These are phyloP conservation scores for Tetheella fluctuosa DNA, from an alignment of 2,888 invertebrate species.

Conservation along the genomic window DNA sequence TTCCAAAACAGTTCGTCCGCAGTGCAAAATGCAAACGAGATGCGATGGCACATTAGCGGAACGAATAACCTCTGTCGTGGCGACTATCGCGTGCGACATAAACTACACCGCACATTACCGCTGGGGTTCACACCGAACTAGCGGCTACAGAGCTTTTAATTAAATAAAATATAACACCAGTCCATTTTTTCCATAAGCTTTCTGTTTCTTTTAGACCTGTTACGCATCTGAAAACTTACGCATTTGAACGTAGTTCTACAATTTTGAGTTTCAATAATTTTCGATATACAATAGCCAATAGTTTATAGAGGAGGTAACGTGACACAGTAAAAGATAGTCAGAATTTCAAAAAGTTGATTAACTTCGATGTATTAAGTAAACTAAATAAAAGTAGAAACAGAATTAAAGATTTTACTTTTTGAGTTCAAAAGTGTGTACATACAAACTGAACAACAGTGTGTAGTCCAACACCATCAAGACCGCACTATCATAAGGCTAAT, in stretches of 20 bases:
- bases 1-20: constrained; percentile 31
- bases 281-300: no score
- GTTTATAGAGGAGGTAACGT: no score
- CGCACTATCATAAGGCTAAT: constrained; percentile 73
- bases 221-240: no score
- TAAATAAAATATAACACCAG: no score
- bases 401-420: neutral
- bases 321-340: no score
- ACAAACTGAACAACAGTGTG: constrained; percentile 35
- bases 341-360: no score
- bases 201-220: no score
- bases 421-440: neutral
- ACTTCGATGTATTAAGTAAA: no score
- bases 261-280: no score
- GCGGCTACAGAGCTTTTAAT: neutral
- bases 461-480: constrained; percentile 60
- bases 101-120: constrained; percentile 80
- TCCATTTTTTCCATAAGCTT: no score
- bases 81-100: constrained; percentile 79
- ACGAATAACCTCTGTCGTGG: constrained; percentile 79
- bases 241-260: no score
- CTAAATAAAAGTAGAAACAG: no score
- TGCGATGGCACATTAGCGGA: constrained; percentile 78
- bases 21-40: constrained; percentile 73
- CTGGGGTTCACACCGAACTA: constrained; percentile 45